Evolutionary conservation across 2,113 vertebrate genomes (phyloP), one percentile per base, ranked within the genome.

Genomic region (Gavialis gangeticus): DNA sequence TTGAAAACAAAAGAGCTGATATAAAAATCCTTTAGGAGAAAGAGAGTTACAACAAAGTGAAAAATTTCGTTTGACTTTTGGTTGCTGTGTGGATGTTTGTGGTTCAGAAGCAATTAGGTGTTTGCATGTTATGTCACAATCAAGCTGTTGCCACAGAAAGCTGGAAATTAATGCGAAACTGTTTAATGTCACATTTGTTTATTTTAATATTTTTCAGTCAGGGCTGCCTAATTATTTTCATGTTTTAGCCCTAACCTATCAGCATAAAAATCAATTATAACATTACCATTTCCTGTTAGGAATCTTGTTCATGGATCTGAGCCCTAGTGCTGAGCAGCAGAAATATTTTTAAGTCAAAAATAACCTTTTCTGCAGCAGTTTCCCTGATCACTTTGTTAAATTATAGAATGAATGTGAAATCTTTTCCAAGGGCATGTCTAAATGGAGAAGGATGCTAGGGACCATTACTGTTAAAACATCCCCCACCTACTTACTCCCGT

Each of bases 171-270:
- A 76, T 75, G 62, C n/a, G 83, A 54, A 24, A 4, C 9, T 69
- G 15, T 67, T 77, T 73, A 92, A 84, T 6, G 84, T 75, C 6
- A 11, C 5, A 37, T 91, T 88, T 90, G 56, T 90, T 97, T 94
- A 85, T 59, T 37, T 67, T 13, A 88, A 73, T 94, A 80, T 73
- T 96, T 46, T 91, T 93, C 30, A 71, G 13, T n/a, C 27, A 75
- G 28, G 18, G 80, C 34, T 87, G 57, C 60, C 46, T 89, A 58
- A 64, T 66, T 93, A n/a, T 85, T 88, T 92, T 92, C 62, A 88
- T 67, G 28, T 81, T 93, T 90, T 67, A 86, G 30, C 63, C 62
- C 27, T 82, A n/a, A 96, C 90, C 60, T 93, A 79, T 91, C 67
- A 90, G 27, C 60, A 62, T 87, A 64, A 93, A 59, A 18, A 88